Conservation (phyloP, 1,140 invertebrate genomes). For the Drosophila lacertosa region DNA sequence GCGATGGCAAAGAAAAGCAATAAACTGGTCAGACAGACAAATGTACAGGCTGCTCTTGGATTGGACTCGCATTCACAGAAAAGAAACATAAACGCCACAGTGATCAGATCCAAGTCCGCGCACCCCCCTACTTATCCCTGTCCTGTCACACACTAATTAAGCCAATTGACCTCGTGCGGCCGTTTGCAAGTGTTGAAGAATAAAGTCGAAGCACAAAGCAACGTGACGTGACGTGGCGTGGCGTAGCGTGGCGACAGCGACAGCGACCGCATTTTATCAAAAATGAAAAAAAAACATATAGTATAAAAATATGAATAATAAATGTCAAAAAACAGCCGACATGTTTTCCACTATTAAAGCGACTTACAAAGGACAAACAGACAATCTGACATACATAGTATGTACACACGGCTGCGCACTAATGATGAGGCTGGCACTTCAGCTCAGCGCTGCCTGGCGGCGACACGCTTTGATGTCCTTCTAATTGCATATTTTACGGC, state of each 20-base stretch:
- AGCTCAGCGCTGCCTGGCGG: constrained; percentile 22
- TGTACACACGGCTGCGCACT: constrained; percentile 49
- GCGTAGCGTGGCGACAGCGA: constrained; percentile 1
- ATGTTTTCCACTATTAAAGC: constrained; percentile 26
- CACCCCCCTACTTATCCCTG: constrained; percentile 17
- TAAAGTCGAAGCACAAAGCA: constrained; percentile 30
- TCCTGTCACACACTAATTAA: constrained; percentile 79
- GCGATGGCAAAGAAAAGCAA: constrained; percentile 2
- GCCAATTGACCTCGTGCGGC: constrained; percentile 75
- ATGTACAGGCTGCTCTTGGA: neutral
- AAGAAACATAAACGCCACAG: constrained; percentile 4
- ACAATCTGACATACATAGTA: constrained; percentile 14
- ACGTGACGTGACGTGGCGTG: neutral
- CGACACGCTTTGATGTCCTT: constrained; percentile 74
- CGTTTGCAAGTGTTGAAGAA: constrained; percentile 54
- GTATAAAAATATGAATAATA: constrained; percentile 65
- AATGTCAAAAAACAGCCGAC: constrained; percentile 28
- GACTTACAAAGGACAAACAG: constrained; percentile 57
- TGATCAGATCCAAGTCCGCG: constrained; percentile 9
- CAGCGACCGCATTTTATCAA: constrained; percentile 62
- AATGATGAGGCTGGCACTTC: constrained; percentile 64
- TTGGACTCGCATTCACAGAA: neutral
- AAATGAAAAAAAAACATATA: constrained; percentile 41
- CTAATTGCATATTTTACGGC: constrained; percentile 82
- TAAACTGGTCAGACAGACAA: neutral